Conservation (phyloP, 2,888 invertebrate genomes). For the Anticlea derivata region DNA sequence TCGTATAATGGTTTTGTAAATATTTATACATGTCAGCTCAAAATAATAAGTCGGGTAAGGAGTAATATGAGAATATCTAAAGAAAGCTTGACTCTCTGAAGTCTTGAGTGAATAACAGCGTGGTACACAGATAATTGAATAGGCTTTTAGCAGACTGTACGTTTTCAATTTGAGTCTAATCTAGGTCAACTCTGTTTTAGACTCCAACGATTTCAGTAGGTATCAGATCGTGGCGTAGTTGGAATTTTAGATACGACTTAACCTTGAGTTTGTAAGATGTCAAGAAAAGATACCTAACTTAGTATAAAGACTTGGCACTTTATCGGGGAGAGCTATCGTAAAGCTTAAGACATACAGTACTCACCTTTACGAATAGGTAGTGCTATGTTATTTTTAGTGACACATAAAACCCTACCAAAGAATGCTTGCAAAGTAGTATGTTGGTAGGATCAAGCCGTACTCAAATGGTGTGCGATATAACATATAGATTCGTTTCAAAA, state of each 20-base stretch:
- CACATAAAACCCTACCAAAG: background rate
- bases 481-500: too few species aligned
- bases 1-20: too few species aligned
- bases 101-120: background rate
- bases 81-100: background rate
- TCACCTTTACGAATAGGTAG: too few species aligned
- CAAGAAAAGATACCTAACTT: slow-evolving; percentile 28
- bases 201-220: background rate
- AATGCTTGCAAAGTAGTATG: too few species aligned
- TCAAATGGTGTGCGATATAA: too few species aligned
- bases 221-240: slow-evolving; percentile 8
- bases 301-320: slow-evolving; percentile 24
- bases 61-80: too few species aligned
- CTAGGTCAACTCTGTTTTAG: background rate
- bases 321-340: slow-evolving; percentile 31
- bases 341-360: slow-evolving; percentile 23
- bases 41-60: too few species aligned
- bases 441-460: background rate
- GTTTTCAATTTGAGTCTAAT: background rate
- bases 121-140: background rate
- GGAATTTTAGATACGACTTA: slow-evolving; percentile 11
- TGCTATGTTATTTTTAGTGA: background rate
- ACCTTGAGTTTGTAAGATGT: slow-evolving; percentile 16
- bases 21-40: too few species aligned
- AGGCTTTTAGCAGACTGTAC: background rate